These are phyloP conservation scores for Chanos chanos DNA, from an alignment of 2,797 vertebrate genomes.

Conservation along the genomic window DNA sequence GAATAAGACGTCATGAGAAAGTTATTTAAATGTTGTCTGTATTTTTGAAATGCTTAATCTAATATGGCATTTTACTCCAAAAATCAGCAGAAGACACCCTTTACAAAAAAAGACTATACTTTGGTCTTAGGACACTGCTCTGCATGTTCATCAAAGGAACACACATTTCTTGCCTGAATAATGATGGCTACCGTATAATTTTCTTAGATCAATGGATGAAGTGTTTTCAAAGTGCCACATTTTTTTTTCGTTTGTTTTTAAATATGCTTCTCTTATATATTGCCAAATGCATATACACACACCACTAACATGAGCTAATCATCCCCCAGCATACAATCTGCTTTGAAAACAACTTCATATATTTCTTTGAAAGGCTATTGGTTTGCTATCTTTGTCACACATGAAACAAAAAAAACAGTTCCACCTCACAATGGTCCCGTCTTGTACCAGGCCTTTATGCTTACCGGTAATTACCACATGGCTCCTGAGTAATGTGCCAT, in stretches of 20 bases:
- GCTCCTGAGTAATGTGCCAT: no score
- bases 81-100: no score
- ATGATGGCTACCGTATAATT: not conserved
- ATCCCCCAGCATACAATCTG: not conserved
- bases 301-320: not conserved
- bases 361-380: not conserved
- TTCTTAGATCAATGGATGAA: constrained; percentile 9
- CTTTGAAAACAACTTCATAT: not conserved
- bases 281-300: constrained; percentile 24
- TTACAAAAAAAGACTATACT: no score
- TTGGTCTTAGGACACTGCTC: no score
- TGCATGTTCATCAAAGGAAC: no score
- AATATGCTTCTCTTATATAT: constrained; percentile 24
- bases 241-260: constrained; percentile 22
- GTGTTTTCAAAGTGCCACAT: constrained; percentile 29
- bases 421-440: no score
- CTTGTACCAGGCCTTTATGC: no score
- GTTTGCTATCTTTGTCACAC: no score
- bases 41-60: constrained; percentile 5
- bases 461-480: no score
- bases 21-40: not conserved
- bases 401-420: no score
- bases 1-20: not conserved
- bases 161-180: constrained; percentile 5
- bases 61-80: not conserved